These are phyloP conservation scores for Pantherophis alleghaniensis DNA, from an alignment of 2,797 vertebrate genomes.

Conservation along the genomic window DNA sequence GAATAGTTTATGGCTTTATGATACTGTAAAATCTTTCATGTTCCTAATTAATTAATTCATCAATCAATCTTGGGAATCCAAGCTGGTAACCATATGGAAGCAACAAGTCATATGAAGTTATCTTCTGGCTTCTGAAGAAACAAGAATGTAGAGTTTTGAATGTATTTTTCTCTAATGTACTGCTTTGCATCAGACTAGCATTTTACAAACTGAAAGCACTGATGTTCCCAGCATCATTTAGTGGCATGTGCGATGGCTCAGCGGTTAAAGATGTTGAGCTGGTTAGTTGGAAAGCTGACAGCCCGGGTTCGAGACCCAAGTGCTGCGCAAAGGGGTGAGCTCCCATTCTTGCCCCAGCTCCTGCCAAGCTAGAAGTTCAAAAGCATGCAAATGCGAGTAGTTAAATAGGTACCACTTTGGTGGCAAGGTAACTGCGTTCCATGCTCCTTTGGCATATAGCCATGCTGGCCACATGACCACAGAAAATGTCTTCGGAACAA, in stretches of 20 bases:
- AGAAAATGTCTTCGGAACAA: background rate
- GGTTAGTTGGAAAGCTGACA: background rate
- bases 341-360: background rate
- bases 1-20: background rate
- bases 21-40: background rate
- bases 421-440: background rate
- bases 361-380: background rate
- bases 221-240: background rate
- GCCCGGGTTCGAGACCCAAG: background rate
- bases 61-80: background rate
- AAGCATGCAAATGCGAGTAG: background rate
- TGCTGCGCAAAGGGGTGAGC: background rate
- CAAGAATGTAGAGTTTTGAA: background rate
- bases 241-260: background rate
- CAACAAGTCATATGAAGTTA: background rate
- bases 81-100: background rate
- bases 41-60: background rate
- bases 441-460: background rate
- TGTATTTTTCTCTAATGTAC: background rate
- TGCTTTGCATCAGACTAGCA: background rate
- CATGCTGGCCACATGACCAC: background rate
- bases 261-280: background rate
- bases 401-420: background rate
- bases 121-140: background rate
- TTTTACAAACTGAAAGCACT: background rate